Conservation (phyloP, 2,797 vertebrate species). For the Clarias fuscus region DNA sequence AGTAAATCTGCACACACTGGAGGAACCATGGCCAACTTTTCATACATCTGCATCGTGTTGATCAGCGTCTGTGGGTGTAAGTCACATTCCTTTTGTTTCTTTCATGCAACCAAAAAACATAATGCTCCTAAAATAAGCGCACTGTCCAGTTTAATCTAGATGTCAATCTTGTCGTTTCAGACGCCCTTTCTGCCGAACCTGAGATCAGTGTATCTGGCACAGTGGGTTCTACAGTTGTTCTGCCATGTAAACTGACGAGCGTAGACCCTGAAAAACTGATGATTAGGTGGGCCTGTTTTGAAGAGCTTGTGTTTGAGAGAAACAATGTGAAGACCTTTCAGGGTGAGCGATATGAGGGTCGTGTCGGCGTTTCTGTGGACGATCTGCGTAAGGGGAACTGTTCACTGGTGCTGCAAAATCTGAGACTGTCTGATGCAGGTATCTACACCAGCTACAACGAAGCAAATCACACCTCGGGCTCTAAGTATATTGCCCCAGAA, state of each 20-base stretch:
- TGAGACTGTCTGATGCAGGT: too few species aligned
- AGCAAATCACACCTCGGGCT: too few species aligned
- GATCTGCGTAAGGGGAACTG: background rate
- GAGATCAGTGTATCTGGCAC: background rate
- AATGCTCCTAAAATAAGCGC: background rate
- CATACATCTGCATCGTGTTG: background rate
- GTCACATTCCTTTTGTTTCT: background rate
- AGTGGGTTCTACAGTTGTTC: background rate
- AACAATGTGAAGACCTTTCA: background rate
- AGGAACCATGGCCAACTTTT: background rate
- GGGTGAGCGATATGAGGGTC: background rate
- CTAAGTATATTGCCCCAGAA: too few species aligned
- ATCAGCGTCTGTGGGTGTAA: background rate
- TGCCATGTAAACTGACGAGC: background rate
- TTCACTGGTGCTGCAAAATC: background rate
- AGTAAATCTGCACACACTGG: background rate
- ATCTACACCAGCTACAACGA: too few species aligned
- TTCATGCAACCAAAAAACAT: too few species aligned
- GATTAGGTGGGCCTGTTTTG: background rate
- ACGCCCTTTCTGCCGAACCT: background rate
- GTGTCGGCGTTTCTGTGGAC: conserved; percentile 9
- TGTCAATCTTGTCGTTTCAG: background rate
- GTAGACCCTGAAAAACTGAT: background rate
- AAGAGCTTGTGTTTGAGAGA: background rate
- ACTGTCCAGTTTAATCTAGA: background rate